Evolutionary conservation across 64 coral and sea anemone genomes (phyloP).

Genomic region (Acropora tenuis): DNA sequence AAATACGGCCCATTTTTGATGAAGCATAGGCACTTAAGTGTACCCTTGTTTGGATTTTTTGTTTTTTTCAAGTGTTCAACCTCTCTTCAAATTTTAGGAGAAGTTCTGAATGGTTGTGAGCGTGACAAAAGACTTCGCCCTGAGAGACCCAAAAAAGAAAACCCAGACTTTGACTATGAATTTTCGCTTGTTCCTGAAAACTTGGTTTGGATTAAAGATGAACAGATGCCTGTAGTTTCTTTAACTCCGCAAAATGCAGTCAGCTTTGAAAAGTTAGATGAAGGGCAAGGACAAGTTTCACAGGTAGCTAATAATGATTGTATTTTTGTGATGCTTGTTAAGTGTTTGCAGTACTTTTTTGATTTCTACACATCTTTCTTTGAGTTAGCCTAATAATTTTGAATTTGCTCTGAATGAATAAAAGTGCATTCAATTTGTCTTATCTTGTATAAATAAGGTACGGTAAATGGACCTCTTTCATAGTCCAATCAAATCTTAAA

Average conservation of each 20-base stretch:
- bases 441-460: too few relatives aligned
- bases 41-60: too few relatives aligned
- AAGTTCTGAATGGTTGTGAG: slow-evolving; percentile 6
- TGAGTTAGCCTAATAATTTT: too few relatives aligned
- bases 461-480: too few relatives aligned
- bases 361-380: too few relatives aligned
- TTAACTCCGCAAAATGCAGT: slow-evolving; percentile 20
- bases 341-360: too few relatives aligned
- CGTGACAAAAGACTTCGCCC: slow-evolving; percentile 71
- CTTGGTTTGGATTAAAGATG: slow-evolving; percentile 31
- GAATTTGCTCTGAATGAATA: too few relatives aligned
- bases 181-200: slow-evolving; percentile 34
- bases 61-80: background rate
- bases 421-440: too few relatives aligned
- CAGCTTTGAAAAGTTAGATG: background rate
- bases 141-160: slow-evolving; percentile 76
- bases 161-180: slow-evolving; percentile 81
- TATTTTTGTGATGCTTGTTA: background rate
- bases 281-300: background rate
- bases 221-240: slow-evolving; percentile 30
- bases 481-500: too few relatives aligned
- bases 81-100: background rate
- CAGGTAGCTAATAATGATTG: background rate
- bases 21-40: too few relatives aligned
- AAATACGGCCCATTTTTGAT: too few relatives aligned